Conservation (phyloP, 2,797 vertebrate genomes). For the Pseudopleuronectes americanus region DNA sequence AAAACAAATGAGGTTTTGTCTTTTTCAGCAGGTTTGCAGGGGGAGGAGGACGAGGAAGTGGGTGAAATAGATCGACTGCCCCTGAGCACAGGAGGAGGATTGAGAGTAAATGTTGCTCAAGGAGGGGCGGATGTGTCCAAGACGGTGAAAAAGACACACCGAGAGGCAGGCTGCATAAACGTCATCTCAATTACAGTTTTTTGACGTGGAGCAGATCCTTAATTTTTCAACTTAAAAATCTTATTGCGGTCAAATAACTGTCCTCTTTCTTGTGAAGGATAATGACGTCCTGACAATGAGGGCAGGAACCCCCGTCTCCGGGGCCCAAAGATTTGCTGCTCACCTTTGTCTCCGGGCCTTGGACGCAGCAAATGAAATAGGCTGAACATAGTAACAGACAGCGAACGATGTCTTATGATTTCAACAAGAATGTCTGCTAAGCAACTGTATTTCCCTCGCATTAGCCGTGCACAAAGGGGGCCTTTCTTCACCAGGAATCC, state of each 20-base stretch:
- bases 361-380: slow-evolving; percentile 17
- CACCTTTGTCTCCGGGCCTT: slow-evolving; percentile 12
- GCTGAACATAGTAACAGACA: slow-evolving; percentile 30
- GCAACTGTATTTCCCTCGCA: slow-evolving; percentile 70
- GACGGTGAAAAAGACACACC: slow-evolving; percentile 16
- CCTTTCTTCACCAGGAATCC: slow-evolving; percentile 68
- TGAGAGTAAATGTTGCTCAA: slow-evolving; percentile 41
- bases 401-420: slow-evolving; percentile 72
- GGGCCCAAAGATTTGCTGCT: slow-evolving; percentile 12
- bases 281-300: not conserved
- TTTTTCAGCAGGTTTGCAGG: slow-evolving; percentile 65
- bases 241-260: slow-evolving; percentile 21
- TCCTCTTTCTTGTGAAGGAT: not conserved
- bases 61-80: slow-evolving; percentile 40
- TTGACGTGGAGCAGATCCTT: slow-evolving; percentile 16
- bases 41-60: slow-evolving; percentile 9
- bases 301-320: slow-evolving; percentile 3
- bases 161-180: slow-evolving; percentile 1
- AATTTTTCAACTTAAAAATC: not conserved
- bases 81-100: slow-evolving; percentile 28
- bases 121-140: slow-evolving; percentile 23
- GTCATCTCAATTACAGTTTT: slow-evolving; percentile 24
- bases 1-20: slow-evolving; percentile 70
- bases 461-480: slow-evolving; percentile 67
- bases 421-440: slow-evolving; percentile 72